A percentile compares a stretch with the other conserved stretches of the same genome.
Conservation (phyloP, 1,140 invertebrate genomes). For the Leptopilina boulardi region DNA sequence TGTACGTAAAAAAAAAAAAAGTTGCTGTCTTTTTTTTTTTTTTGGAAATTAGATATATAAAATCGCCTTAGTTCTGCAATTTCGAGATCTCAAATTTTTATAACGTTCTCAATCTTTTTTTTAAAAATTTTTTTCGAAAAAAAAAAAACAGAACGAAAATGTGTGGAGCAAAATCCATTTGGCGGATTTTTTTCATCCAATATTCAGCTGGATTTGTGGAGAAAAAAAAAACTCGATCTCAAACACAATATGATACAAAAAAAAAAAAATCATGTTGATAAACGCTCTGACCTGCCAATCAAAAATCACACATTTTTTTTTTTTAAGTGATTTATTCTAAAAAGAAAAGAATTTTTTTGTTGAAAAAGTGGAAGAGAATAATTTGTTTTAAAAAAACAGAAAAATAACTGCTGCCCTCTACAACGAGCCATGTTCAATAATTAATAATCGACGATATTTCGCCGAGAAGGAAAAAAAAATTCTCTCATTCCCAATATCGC, state of each 20-base stretch:
- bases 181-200: conserved; percentile 63
- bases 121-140: conserved; percentile 43
- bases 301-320: conserved; percentile 58
- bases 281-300: conserved; percentile 70
- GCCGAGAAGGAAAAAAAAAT: no score
- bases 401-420: neutral
- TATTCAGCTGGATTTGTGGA: no score
- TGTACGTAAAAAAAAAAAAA: conserved; percentile 22
- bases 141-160: conserved; percentile 66
- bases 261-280: no score
- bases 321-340: conserved; percentile 44
- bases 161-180: conserved; percentile 71
- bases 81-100: conserved; percentile 6
- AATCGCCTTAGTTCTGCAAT: conserved; percentile 18
- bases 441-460: conserved; percentile 41
- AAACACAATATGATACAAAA: conserved; percentile 59
- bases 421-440: conserved; percentile 20
- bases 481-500: conserved; percentile 50
- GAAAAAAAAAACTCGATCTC: conserved; percentile 68
- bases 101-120: conserved; percentile 37
- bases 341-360: neutral
- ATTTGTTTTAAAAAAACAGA: no score
- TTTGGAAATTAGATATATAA: neutral
- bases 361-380: no score
- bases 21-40: neutral